phyloP scores from a whole-genome alignment of 2,113 vertebrate species.

The Rhinichthys klamathensis region DNA sequence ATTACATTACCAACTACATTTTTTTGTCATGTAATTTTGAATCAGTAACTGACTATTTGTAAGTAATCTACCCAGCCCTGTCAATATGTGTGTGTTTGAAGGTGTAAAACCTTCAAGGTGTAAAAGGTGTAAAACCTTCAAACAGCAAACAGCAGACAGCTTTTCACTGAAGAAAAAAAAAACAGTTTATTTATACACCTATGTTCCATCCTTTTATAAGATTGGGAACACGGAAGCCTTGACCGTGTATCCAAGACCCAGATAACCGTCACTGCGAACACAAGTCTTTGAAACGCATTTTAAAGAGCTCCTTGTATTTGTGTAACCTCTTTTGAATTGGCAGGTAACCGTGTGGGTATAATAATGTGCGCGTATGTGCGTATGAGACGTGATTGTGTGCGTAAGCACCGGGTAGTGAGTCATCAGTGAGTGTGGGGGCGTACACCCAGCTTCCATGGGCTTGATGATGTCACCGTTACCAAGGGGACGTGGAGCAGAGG shows the following conservation, averaged over 20 bases:
- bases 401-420: conserved; percentile 77
- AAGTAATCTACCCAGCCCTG: too few species aligned
- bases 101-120: neutral
- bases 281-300: neutral
- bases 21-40: too few species aligned
- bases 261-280: neutral
- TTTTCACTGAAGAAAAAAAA: neutral
- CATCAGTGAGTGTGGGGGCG: conserved; percentile 80
- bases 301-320: neutral
- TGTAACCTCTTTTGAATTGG: neutral
- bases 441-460: conserved; percentile 65
- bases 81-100: neutral
- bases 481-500: conserved; percentile 68
- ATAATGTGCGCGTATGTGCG: neutral
- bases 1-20: too few species aligned
- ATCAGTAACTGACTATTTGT: too few species aligned
- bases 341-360: neutral
- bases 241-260: neutral
- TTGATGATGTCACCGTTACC: conserved; percentile 81
- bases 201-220: neutral
- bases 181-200: neutral
- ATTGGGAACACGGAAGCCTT: neutral
- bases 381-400: conserved; percentile 58
- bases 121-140: neutral
- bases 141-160: neutral